These are phyloP conservation scores for Capreolus pygargus DNA, from an alignment of 2,113 vertebrate genomes.

Conservation along the genomic window DNA sequence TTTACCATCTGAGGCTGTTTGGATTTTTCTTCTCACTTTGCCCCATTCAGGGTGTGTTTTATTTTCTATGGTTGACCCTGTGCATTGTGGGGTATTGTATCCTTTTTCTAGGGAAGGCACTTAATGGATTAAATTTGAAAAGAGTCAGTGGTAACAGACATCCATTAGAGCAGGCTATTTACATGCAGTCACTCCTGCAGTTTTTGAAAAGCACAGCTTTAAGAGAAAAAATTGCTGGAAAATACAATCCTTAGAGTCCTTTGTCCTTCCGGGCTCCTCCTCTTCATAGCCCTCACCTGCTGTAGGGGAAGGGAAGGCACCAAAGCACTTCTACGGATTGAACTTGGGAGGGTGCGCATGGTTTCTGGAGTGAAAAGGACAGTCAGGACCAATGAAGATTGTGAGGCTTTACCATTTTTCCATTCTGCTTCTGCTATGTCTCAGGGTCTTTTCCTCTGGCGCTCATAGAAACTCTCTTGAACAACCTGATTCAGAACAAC, in stretches of 20 bases:
- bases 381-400: not conserved
- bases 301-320: not conserved
- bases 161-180: slow-evolving; percentile 1
- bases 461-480: not conserved
- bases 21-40: not conserved
- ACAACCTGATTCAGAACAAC: not conserved
- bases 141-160: not conserved
- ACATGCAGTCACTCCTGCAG: not conserved
- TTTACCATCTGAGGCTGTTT: not conserved
- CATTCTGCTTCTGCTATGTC: not conserved
- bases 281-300: slow-evolving; percentile 45
- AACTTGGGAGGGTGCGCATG: slow-evolving; percentile 5
- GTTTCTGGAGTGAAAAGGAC: not conserved
- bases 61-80: not conserved
- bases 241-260: not conserved
- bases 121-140: slow-evolving; percentile 37
- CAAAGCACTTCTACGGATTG: not conserved
- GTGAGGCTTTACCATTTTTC: not conserved
- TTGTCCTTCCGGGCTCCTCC: not conserved
- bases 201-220: not conserved
- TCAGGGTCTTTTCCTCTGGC: not conserved
- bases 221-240: not conserved
- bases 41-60: not conserved
- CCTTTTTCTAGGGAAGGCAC: slow-evolving; percentile 31
- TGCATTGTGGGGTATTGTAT: not conserved